Evolutionary conservation across 2,888 invertebrate genomes (phyloP).

Genomic region (Trichopoda pennipes): DNA sequence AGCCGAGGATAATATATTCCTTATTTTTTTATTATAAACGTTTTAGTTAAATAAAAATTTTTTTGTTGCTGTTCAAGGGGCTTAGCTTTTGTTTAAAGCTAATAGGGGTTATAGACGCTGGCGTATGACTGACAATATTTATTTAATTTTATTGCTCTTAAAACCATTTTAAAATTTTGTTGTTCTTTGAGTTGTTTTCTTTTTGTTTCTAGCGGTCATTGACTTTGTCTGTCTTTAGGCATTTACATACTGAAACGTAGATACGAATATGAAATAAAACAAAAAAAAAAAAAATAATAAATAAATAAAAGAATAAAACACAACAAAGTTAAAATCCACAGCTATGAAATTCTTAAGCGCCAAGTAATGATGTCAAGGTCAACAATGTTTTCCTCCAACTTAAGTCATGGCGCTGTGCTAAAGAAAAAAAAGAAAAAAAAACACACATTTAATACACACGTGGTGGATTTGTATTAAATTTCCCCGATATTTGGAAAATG

Average conservation of each 20-base stretch:
- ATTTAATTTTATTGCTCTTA: not conserved
- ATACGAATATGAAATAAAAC: not conserved
- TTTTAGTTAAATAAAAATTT: too few relatives aligned
- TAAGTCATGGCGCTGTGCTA: conserved; percentile 9
- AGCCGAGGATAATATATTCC: too few relatives aligned
- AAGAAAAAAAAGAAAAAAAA: not conserved
- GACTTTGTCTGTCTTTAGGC: not conserved
- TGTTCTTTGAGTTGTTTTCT: not conserved
- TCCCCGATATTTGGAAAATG: conserved; percentile 18
- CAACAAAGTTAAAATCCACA: not conserved
- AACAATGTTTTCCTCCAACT: conserved; percentile 40
- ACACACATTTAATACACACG: not conserved
- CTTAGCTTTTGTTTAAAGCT: too few relatives aligned
- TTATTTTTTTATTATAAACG: too few relatives aligned
- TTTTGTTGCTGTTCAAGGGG: too few relatives aligned
- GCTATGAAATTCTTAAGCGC: conserved; percentile 30
- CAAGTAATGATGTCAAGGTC: conserved; percentile 63
- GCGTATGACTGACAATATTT: too few relatives aligned
- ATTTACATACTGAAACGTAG: not conserved
- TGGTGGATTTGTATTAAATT: conserved; percentile 44
- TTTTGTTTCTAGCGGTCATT: conserved; percentile 14
- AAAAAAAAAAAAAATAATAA: too few relatives aligned
- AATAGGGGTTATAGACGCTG: too few relatives aligned
- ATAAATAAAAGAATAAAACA: too few relatives aligned
- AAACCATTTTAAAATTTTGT: not conserved